phyloP scores from a whole-genome alignment of 2,888 invertebrate species.

The Drosophila colorata region DNA sequence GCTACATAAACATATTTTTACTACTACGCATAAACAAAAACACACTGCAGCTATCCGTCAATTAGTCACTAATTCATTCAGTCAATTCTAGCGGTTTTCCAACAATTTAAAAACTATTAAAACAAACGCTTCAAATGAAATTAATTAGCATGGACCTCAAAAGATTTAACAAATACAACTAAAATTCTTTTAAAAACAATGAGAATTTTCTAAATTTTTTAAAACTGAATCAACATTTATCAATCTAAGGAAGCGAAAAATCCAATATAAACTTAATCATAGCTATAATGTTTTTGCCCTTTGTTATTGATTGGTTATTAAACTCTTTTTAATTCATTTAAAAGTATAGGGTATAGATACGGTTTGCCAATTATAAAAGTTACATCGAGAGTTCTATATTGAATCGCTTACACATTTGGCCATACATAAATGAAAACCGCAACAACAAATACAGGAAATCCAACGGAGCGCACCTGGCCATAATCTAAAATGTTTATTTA shows the following conservation, averaged over 20 bases:
- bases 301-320: too few relatives aligned
- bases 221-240: too few relatives aligned
- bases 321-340: too few relatives aligned
- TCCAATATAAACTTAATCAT: too few relatives aligned
- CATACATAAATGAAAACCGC: conserved; percentile 6
- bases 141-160: not conserved
- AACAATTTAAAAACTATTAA: conserved; percentile 27
- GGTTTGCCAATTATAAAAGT: not conserved
- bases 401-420: conserved; percentile 4
- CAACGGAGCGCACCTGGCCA: conserved; percentile 43
- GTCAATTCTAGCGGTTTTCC: conserved; percentile 4
- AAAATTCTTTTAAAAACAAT: not conserved
- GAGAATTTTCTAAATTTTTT: not conserved
- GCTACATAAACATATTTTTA: not conserved
- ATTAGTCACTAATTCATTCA: conserved; percentile 12
- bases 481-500: conserved; percentile 62
- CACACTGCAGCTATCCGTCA: not conserved
- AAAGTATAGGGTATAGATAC: not conserved
- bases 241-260: too few relatives aligned
- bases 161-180: not conserved
- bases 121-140: conserved; percentile 1
- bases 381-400: not conserved
- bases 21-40: conserved; percentile 17
- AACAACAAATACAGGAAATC: conserved; percentile 10
- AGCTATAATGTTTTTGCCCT: too few relatives aligned